Percentiles rank a stretch among this genome's conserved stretches.
Conservation (phyloP, 2,888 invertebrate species). For the Agrenia bidenticulata region DNA sequence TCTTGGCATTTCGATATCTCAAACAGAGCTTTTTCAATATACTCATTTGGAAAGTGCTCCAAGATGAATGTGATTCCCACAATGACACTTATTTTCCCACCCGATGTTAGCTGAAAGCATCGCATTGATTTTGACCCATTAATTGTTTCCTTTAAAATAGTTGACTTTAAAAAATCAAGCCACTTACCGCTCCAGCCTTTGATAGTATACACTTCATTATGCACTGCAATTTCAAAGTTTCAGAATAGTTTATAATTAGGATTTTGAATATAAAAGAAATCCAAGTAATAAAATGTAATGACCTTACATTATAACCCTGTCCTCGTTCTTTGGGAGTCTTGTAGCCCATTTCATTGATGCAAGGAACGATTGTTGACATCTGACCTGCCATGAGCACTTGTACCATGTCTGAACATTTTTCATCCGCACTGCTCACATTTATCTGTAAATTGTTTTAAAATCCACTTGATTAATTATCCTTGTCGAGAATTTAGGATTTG, state of each 20-base stretch:
- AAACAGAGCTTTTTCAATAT: slow-evolving; percentile 31
- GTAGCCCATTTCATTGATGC: slow-evolving; percentile 23
- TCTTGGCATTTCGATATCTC: slow-evolving; percentile 33
- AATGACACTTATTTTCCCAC: slow-evolving; percentile 27
- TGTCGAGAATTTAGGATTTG: not conserved
- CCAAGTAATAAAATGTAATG: not conserved
- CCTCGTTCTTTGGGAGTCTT: slow-evolving; percentile 29
- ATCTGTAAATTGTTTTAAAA: not conserved
- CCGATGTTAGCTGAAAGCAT: slow-evolving; percentile 12
- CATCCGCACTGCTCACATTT: slow-evolving; percentile 10
- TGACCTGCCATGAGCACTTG: slow-evolving; percentile 23
- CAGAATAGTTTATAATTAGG: not conserved
- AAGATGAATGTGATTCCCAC: slow-evolving; percentile 27
- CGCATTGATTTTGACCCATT: not conserved
- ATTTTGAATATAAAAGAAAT: not conserved
- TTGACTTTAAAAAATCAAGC: too few relatives aligned
- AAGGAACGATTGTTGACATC: slow-evolving; percentile 29
- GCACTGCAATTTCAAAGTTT: slow-evolving; percentile 17
- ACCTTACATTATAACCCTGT: slow-evolving; percentile 27
- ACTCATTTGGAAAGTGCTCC: slow-evolving; percentile 32
- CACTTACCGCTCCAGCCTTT: slow-evolving; percentile 24
- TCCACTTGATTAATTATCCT: not conserved
- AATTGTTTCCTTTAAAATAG: not conserved
- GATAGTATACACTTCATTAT: slow-evolving; percentile 36
- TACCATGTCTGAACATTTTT: slow-evolving; percentile 34